Percentiles rank a stretch among this genome's conserved stretches.
Evolutionary conservation across 2,113 vertebrate genomes (phyloP).

Genomic region (Plecotus auritus): DNA sequence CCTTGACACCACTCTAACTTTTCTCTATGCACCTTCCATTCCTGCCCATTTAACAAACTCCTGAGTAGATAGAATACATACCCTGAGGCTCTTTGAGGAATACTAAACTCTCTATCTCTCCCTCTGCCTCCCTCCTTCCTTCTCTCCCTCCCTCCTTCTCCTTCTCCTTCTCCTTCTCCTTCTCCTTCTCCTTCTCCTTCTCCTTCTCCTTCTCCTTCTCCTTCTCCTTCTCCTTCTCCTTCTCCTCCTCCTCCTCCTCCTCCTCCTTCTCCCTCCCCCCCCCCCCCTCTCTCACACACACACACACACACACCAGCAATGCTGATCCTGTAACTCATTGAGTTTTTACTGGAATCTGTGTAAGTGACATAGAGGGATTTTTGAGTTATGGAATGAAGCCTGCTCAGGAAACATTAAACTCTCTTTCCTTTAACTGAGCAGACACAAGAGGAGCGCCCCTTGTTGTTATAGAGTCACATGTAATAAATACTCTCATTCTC

Average conservation of each 20-base stretch:
- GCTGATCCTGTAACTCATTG: not conserved
- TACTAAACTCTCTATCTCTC: not conserved
- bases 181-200: not conserved
- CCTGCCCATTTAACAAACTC: not conserved
- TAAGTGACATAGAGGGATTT: not conserved
- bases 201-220: no score
- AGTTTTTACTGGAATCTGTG: not conserved
- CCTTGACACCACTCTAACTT: not conserved
- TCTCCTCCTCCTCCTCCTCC: no score
- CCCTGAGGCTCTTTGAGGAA: not conserved
- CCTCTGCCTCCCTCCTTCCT: no score
- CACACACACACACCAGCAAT: not conserved
- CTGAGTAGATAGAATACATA: not conserved
- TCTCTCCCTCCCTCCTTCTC: no score
- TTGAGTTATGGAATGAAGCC: not conserved
- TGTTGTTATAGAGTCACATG: not conserved
- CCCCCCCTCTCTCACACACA: not conserved
- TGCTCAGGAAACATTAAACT: not conserved
- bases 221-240: no score
- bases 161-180: no score
- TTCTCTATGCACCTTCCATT: not conserved
- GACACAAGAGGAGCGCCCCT: not conserved
- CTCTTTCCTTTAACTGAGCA: slow-evolving; percentile 25
- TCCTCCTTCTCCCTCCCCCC: no score
- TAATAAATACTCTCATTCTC: slow-evolving; percentile 15